Conservation (phyloP, 2,888 invertebrate species). For the Brachyptera risi region DNA sequence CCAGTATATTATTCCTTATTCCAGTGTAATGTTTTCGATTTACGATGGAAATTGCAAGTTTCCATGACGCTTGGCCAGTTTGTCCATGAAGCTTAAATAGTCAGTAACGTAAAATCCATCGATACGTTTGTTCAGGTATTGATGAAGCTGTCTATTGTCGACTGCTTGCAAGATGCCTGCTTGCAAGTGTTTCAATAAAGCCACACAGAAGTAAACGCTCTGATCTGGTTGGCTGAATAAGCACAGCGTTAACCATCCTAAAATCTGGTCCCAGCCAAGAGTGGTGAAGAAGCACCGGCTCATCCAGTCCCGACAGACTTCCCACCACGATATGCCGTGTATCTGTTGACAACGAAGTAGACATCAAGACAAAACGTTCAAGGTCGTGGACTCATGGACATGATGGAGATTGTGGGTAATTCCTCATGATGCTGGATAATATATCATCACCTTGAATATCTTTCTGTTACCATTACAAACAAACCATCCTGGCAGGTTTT, state of each 20-base stretch:
- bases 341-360: too few species aligned
- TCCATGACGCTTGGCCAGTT: constrained; percentile 24
- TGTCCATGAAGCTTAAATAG: constrained; percentile 25
- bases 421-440: too few species aligned
- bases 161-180: constrained; percentile 22
- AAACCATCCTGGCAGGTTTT: too few species aligned
- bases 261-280: constrained; percentile 30
- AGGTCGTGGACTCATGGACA: too few species aligned
- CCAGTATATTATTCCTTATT: too few species aligned
- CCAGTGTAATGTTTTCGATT: too few species aligned
- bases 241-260: constrained; percentile 25
- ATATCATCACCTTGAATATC: too few species aligned
- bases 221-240: constrained; percentile 26
- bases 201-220: constrained; percentile 26
- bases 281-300: constrained; percentile 28
- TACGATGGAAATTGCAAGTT: neutral
- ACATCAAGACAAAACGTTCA: neutral
- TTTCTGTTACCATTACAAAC: too few species aligned
- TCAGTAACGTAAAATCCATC: constrained; percentile 23
- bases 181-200: constrained; percentile 27
- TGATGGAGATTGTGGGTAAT: too few species aligned
- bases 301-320: constrained; percentile 25
- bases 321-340: constrained; percentile 25
- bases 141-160: constrained; percentile 1
- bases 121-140: neutral